A percentile compares a stretch with the other conserved stretches of the same genome.
Evolutionary conservation across 2,888 invertebrate genomes (phyloP).

Genomic region (Caenorhabditis zanzibari): DNA sequence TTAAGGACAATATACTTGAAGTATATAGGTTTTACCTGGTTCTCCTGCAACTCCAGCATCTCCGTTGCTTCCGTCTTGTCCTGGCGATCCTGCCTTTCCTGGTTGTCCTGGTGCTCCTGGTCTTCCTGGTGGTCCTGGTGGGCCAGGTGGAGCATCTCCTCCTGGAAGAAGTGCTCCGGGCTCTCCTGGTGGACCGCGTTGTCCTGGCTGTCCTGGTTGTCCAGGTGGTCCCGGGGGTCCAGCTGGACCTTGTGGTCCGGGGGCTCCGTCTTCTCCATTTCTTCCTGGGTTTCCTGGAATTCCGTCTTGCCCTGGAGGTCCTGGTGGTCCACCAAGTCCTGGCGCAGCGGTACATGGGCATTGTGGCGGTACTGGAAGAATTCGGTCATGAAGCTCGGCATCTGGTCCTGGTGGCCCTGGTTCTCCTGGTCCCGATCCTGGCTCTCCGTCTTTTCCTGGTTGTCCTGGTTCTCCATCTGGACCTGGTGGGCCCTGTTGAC

Average conservation of each 20-base stretch:
- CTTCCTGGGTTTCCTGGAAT: slow-evolving; percentile 79
- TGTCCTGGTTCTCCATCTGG: slow-evolving; percentile 78
- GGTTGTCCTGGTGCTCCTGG: slow-evolving; percentile 79
- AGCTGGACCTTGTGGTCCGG: slow-evolving; percentile 78
- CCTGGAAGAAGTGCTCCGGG: slow-evolving; percentile 75
- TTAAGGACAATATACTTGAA: neutral
- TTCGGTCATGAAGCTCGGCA: slow-evolving; percentile 81
- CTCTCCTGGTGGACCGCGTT: slow-evolving; percentile 76
- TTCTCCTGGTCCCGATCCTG: slow-evolving; percentile 80
- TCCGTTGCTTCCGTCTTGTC: slow-evolving; percentile 72
- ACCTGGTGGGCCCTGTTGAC: slow-evolving; percentile 80
- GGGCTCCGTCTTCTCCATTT: slow-evolving; percentile 76
- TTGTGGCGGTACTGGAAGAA: slow-evolving; percentile 83
- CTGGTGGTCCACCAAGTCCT: slow-evolving; percentile 89
- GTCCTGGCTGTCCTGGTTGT: slow-evolving; percentile 77
- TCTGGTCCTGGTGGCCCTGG: slow-evolving; percentile 81
- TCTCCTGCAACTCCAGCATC: slow-evolving; percentile 71
- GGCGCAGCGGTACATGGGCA: slow-evolving; percentile 80
- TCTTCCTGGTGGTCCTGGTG: slow-evolving; percentile 77
- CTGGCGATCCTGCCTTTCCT: slow-evolving; percentile 76
- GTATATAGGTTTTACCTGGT: slow-evolving; percentile 61
- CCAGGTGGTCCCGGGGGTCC: slow-evolving; percentile 80
- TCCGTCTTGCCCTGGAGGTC: slow-evolving; percentile 79
- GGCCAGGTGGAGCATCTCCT: slow-evolving; percentile 74
- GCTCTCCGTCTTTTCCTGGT: slow-evolving; percentile 77